phyloP scores from a whole-genome alignment of 2,113 vertebrate genomes.

The Eolophus roseicapilla region DNA sequence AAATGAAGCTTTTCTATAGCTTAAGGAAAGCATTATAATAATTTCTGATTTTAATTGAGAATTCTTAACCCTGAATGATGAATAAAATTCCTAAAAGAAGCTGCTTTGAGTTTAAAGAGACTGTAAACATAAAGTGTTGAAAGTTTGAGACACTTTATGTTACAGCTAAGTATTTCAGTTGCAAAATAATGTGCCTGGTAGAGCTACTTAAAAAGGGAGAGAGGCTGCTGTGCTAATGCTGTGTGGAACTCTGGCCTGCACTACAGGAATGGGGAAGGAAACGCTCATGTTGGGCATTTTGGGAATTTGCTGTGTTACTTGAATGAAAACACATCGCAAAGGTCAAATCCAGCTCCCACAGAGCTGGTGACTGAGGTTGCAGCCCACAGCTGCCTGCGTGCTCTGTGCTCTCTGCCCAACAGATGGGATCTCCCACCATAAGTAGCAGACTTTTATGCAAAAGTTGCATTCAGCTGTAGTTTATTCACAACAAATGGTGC shows the following conservation, averaged over 20 bases:
- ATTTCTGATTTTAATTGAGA: neutral
- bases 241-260: neutral
- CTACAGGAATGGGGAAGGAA: neutral
- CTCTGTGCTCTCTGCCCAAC: accelerated
- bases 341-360: neutral
- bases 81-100: neutral
- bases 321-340: neutral
- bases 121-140: neutral
- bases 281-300: neutral
- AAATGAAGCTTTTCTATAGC: neutral
- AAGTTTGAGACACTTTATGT: neutral
- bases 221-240: neutral
- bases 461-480: neutral
- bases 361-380: neutral
- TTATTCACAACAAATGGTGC: neutral
- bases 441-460: neutral
- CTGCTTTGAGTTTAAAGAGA: neutral
- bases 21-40: neutral
- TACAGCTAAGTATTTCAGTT: neutral
- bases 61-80: neutral
- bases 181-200: neutral
- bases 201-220: neutral
- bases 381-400: neutral
- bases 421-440: neutral
- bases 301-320: neutral